phyloP scores from a whole-genome alignment of 2,888 invertebrate species.

The Dryocosmus kuriphilus region DNA sequence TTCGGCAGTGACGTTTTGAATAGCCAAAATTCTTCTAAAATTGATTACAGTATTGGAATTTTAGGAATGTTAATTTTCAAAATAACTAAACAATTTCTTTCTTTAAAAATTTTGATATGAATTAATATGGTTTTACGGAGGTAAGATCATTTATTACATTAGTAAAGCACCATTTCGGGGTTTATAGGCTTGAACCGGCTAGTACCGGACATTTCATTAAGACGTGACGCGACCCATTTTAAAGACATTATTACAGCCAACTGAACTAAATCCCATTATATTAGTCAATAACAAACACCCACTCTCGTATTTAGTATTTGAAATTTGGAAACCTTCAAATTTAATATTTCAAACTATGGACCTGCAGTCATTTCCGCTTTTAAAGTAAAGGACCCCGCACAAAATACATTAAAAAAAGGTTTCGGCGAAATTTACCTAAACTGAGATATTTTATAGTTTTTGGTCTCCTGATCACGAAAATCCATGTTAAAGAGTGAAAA shows the following conservation, averaged over 20 bases:
- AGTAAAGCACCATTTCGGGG: slow-evolving; percentile 11
- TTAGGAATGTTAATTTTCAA: no score
- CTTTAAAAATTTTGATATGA: background rate
- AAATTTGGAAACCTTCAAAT: background rate
- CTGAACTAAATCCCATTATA: slow-evolving; percentile 9
- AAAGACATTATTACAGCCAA: background rate
- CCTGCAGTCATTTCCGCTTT: no score
- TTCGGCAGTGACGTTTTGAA: no score
- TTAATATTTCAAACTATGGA: no score
- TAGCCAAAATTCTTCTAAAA: no score
- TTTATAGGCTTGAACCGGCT: slow-evolving; percentile 28
- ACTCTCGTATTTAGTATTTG: background rate
- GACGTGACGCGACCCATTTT: slow-evolving; percentile 25
- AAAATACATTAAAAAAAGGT: no score
- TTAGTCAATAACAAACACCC: slow-evolving; percentile 11
- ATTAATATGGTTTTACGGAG: background rate
- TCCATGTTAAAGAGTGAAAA: no score
- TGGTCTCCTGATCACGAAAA: no score
- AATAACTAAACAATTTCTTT: background rate
- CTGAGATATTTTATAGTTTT: no score
- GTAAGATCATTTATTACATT: background rate
- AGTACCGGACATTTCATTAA: slow-evolving; percentile 32
- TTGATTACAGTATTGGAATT: no score
- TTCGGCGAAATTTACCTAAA: no score
- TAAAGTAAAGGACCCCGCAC: no score